Evolutionary conservation across 2,113 vertebrate genomes (phyloP).

Genomic region (Strix uralensis): DNA sequence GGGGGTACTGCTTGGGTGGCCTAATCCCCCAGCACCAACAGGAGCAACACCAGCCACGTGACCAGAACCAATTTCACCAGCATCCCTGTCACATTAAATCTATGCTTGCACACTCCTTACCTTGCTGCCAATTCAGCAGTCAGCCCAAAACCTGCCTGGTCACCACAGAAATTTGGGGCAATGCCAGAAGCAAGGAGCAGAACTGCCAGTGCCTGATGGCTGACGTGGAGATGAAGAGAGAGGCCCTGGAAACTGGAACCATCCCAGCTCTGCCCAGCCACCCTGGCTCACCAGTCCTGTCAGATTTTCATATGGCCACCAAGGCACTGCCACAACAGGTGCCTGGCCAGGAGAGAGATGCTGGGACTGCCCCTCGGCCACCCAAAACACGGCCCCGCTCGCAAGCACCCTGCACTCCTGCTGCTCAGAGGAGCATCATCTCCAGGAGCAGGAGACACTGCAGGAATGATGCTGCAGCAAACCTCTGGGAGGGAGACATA

Average conservation of each 20-base stretch:
- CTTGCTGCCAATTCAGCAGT: not conserved
- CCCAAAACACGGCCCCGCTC: not conserved
- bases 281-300: not conserved
- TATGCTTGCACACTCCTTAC: not conserved
- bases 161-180: fast-evolving
- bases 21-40: fast-evolving
- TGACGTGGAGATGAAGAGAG: not conserved
- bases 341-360: not conserved
- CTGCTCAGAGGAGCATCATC: not conserved
- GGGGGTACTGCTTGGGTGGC: not conserved
- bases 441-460: not conserved
- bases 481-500: not conserved
- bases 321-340: fast-evolving
- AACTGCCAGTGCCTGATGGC: fast-evolving
- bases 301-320: not conserved
- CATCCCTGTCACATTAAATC: not conserved
- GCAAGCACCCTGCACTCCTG: not conserved
- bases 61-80: not conserved
- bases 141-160: not conserved
- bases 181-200: not conserved
- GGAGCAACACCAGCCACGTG: not conserved
- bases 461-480: not conserved
- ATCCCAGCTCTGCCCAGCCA: not conserved
- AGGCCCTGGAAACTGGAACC: not conserved
- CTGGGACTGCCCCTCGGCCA: not conserved